Conservation (phyloP, 1,140 invertebrate species). For the Melitaea cinxia region DNA sequence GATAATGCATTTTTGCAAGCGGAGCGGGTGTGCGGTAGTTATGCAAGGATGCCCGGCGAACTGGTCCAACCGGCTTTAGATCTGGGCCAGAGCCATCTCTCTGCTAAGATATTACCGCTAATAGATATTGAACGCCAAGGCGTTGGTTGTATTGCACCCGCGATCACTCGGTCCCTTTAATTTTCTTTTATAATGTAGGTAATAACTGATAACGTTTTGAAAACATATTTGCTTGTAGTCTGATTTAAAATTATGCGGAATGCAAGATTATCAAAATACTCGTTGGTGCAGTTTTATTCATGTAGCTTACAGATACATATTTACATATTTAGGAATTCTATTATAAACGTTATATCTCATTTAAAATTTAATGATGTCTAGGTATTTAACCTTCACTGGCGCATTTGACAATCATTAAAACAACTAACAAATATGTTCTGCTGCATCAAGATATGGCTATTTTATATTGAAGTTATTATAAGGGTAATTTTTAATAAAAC, state of each 20-base stretch:
- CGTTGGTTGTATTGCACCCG: conserved; percentile 41
- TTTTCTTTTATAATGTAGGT: conserved; percentile 24
- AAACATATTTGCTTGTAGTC: background rate
- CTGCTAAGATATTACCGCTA: conserved; percentile 74
- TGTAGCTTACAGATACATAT: background rate
- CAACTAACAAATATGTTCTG: background rate
- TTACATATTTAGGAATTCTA: conserved; percentile 3
- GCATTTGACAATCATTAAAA: background rate
- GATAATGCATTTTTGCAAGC: conserved; percentile 78
- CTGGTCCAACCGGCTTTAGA: conserved; percentile 74
- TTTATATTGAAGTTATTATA: background rate
- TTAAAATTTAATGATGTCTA: conserved; percentile 13
- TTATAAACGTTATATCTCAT: background rate
- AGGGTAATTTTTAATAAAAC: too few relatives aligned
- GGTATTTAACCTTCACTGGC: background rate
- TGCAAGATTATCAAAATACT: background rate
- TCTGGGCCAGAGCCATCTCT: conserved; percentile 78
- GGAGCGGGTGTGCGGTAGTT: conserved; percentile 53
- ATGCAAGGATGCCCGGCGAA: conserved; percentile 75
- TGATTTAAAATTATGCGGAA: background rate
- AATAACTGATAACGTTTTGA: background rate
- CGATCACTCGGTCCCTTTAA: conserved; percentile 18
- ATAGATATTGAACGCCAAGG: conserved; percentile 73
- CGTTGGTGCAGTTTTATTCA: background rate
- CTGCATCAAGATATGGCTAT: background rate